Conservation (phyloP, 2,113 vertebrate species). For the Oenanthe oenanthe region DNA sequence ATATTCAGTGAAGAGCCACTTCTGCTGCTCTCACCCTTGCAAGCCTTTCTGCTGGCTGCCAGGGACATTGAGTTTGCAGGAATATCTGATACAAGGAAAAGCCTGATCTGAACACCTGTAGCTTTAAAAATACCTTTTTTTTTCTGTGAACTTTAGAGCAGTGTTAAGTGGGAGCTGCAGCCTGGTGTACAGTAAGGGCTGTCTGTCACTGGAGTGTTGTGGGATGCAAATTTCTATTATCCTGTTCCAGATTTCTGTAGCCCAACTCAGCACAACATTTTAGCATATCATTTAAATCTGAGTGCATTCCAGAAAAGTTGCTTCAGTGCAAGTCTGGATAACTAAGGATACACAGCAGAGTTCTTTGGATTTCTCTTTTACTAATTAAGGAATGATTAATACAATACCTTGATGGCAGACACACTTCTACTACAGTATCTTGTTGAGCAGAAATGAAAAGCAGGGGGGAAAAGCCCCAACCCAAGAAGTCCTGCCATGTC, state of each 20-base stretch:
- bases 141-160: rapidly evolving
- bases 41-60: neutral
- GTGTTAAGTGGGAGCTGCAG: neutral
- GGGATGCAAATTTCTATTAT: neutral
- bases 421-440: neutral
- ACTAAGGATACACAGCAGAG: neutral
- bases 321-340: neutral
- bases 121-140: neutral
- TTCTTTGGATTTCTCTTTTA: neutral
- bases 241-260: neutral
- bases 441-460: neutral
- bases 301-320: neutral
- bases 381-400: neutral
- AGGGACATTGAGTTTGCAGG: neutral
- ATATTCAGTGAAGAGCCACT: neutral
- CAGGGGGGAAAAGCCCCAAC: rapidly evolving
- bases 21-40: neutral
- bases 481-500: neutral
- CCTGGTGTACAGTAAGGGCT: neutral
- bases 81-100: neutral
- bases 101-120: neutral
- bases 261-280: neutral
- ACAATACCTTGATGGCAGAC: neutral
- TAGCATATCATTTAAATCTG: neutral
- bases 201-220: rapidly evolving